These are phyloP conservation scores for Mustela nigripes DNA, from an alignment of 2,113 vertebrate genomes.

Conservation along the genomic window DNA sequence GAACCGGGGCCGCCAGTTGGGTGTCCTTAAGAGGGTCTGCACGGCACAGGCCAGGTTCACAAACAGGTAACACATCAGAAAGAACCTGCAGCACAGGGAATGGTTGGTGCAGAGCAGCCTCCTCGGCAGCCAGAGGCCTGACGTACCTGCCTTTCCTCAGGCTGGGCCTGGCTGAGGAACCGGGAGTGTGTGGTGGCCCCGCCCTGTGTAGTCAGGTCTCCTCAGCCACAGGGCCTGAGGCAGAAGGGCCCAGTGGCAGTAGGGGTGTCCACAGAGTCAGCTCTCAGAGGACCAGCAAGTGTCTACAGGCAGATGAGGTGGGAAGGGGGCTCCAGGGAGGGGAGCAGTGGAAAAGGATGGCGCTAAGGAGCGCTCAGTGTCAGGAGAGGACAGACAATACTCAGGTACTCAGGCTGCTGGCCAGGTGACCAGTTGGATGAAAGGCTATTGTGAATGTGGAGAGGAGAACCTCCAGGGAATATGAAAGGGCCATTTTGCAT, in stretches of 20 bases:
- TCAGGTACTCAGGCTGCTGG: neutral
- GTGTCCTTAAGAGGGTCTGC: conserved; percentile 96
- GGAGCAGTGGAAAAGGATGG: neutral
- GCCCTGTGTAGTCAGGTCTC: neutral
- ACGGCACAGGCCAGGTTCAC: conserved; percentile 99
- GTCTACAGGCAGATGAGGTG: neutral
- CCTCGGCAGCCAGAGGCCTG: neutral
- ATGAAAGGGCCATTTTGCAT: neutral
- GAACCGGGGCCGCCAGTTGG: conserved; percentile 98
- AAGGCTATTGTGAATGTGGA: neutral
- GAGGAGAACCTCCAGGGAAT: neutral
- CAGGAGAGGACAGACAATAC: neutral
- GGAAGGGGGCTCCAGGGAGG: neutral
- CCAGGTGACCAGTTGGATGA: neutral
- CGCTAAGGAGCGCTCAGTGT: neutral
- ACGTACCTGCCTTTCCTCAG: neutral
- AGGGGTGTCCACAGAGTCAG: neutral
- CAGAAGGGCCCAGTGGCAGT: too few species aligned
- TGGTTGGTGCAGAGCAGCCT: neutral
- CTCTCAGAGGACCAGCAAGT: neutral
- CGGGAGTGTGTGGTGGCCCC: neutral
- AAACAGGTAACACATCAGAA: conserved; percentile 99
- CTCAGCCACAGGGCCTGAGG: neutral
- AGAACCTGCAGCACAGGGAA: conserved; percentile 92
- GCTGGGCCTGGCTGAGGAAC: neutral